phyloP scores from a whole-genome alignment of 1,140 invertebrate genomes.

The Sycophaga agraensis region DNA sequence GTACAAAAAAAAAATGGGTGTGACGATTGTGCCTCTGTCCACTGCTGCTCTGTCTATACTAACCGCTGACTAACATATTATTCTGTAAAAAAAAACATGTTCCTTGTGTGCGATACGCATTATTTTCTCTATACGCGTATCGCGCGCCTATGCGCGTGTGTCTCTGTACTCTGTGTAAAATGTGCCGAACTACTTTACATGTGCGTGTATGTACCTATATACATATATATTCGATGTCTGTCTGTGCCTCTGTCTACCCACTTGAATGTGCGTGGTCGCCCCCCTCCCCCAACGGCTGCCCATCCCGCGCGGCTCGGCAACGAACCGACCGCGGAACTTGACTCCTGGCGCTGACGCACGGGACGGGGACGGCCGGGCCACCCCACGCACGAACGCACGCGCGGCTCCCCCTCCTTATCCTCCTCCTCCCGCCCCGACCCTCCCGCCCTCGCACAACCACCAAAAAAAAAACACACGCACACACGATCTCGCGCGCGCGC shows the following conservation, averaged over 20 bases:
- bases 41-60: conserved; percentile 54
- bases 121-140: conserved; percentile 13
- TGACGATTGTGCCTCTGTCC: conserved; percentile 57
- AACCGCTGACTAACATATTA: conserved; percentile 40
- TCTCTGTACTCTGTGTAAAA: conserved; percentile 31
- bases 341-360: too few species aligned
- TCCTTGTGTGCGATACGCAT: not conserved
- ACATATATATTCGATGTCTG: conserved; percentile 19
- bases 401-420: not conserved
- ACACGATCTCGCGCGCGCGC: not conserved
- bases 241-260: conserved; percentile 14
- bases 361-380: too few species aligned
- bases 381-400: too few species aligned
- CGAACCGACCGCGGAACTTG: too few species aligned
- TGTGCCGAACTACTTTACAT: conserved; percentile 29
- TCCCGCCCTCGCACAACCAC: too few species aligned
- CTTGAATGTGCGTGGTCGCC: too few species aligned
- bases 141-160: conserved; percentile 9
- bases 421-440: too few species aligned
- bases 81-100: conserved; percentile 7
- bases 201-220: conserved; percentile 25
- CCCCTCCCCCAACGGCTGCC: too few species aligned
- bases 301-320: too few species aligned
- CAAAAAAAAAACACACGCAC: too few species aligned
- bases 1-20: conserved; percentile 44